These are phyloP conservation scores for Jaculus jaculus DNA, from an alignment of 2,113 vertebrate genomes.

Conservation along the genomic window DNA sequence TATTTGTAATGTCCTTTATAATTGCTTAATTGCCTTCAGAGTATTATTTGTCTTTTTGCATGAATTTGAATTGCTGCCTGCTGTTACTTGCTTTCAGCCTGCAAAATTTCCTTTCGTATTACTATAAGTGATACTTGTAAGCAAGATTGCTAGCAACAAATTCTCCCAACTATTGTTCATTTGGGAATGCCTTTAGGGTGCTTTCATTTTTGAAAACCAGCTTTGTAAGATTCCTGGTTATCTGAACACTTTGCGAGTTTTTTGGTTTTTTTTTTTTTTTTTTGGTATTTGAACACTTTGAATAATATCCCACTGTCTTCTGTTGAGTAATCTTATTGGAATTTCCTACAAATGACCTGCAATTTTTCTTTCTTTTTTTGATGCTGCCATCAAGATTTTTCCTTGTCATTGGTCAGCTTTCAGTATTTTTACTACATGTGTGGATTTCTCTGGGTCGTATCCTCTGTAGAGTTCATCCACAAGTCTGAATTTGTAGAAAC, in stretches of 20 bases:
- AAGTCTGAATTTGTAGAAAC: background rate
- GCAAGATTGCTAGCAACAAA: background rate
- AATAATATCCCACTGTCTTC: background rate
- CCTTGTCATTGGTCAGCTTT: constrained; percentile 13
- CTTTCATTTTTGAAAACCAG: constrained; percentile 8
- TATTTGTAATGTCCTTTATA: background rate
- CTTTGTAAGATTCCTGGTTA: constrained; percentile 21
- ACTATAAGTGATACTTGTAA: background rate
- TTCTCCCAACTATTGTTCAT: background rate
- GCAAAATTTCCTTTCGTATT: background rate
- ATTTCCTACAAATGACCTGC: background rate
- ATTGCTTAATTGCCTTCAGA: background rate
- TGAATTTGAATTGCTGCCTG: constrained; percentile 16
- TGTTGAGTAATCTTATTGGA: background rate
- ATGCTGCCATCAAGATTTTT: background rate
- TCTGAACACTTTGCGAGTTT: background rate
- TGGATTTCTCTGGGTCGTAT: constrained; percentile 11
- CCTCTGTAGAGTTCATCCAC: background rate
- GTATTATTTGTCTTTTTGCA: constrained; percentile 1
- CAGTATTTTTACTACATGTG: background rate
- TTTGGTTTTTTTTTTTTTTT: no score
- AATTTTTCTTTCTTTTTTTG: background rate
- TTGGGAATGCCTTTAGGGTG: constrained; percentile 15
- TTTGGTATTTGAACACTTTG: background rate
- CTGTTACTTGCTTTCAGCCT: background rate